Evolutionary conservation across 1,140 invertebrate species (phyloP).

Genomic region (Zaprionus vittiger): DNA sequence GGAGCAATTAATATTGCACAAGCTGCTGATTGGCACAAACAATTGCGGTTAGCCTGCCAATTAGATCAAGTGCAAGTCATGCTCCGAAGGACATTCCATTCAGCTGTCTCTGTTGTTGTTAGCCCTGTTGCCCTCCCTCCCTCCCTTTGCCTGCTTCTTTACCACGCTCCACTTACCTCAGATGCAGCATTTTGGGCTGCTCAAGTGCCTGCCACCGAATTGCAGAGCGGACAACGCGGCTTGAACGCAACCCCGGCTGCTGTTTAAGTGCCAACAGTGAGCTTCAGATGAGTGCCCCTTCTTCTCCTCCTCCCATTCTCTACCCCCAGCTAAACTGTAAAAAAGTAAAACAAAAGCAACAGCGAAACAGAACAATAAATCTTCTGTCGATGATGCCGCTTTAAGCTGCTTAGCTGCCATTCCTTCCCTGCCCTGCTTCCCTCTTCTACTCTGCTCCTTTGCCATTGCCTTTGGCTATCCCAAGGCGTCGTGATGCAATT

Average conservation of each 20-base stretch:
- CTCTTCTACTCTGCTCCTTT: neutral
- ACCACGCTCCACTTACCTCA: neutral
- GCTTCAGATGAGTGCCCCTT: too few species aligned
- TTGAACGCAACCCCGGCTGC: conserved; percentile 13
- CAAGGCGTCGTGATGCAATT: conserved; percentile 65
- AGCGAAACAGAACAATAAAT: conserved; percentile 64
- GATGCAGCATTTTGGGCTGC: conserved; percentile 15
- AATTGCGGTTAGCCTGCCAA: conserved; percentile 34
- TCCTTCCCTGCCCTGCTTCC: conserved; percentile 9
- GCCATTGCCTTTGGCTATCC: neutral
- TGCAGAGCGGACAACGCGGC: conserved; percentile 31
- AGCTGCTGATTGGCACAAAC: conserved; percentile 53
- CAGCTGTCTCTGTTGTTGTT: neutral
- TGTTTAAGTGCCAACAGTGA: neutral
- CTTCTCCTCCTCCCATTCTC: neutral
- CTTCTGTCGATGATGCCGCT: conserved; percentile 72
- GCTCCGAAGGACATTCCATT: neutral
- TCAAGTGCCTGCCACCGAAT: conserved; percentile 27
- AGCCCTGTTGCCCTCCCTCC: conserved; percentile 1
- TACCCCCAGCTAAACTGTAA: conserved; percentile 32
- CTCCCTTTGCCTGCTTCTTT: neutral
- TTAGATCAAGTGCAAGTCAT: conserved; percentile 32
- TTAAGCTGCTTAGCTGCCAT: conserved; percentile 72
- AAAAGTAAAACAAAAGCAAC: conserved; percentile 57
- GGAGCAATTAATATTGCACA: conserved; percentile 65